Conservation (phyloP, 2,113 vertebrate species). For the Spilogale gracilis region DNA sequence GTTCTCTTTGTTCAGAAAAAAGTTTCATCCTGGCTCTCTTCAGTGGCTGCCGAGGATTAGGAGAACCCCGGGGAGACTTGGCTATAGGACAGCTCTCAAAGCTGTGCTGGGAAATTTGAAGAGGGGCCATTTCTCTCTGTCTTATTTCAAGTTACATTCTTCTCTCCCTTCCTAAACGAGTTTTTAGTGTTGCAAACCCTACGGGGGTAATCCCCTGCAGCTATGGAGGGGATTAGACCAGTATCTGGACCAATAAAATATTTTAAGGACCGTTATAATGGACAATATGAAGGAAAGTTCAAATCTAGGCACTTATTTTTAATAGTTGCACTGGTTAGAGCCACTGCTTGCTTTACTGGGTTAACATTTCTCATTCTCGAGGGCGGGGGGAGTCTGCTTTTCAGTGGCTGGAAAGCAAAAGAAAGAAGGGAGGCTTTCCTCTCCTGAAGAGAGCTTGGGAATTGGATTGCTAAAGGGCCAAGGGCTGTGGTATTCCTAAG, state of each 20-base stretch:
- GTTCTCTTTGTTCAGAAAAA: conserved; percentile 79
- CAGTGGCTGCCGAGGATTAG: conserved; percentile 76
- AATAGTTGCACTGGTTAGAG: background rate
- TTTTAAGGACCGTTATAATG: conserved; percentile 56
- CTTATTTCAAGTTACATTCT: conserved; percentile 71
- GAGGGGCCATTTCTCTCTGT: conserved; percentile 71
- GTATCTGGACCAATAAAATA: conserved; percentile 66
- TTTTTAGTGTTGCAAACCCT: conserved; percentile 72
- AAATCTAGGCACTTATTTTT: background rate
- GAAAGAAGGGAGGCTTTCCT: conserved; percentile 36
- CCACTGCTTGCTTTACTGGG: conserved; percentile 26
- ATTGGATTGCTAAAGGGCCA: background rate
- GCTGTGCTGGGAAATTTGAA: conserved; percentile 75
- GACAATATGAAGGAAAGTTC: conserved; percentile 51
- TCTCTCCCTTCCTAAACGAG: conserved; percentile 54
- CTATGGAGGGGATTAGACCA: conserved; percentile 58
- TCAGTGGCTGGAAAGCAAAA: conserved; percentile 14
- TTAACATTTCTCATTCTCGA: conserved; percentile 43
- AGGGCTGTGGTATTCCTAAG: conserved; percentile 23
- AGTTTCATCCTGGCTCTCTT: conserved; percentile 78
- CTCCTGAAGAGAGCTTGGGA: conserved; percentile 34
- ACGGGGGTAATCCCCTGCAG: conserved; percentile 50
- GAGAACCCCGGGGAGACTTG: conserved; percentile 78
- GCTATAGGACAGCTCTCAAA: conserved; percentile 76
- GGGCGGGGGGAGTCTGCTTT: background rate